Evolutionary conservation across 2,797 vertebrate species (phyloP).

Genomic region (Novumbra hubbsi): DNA sequence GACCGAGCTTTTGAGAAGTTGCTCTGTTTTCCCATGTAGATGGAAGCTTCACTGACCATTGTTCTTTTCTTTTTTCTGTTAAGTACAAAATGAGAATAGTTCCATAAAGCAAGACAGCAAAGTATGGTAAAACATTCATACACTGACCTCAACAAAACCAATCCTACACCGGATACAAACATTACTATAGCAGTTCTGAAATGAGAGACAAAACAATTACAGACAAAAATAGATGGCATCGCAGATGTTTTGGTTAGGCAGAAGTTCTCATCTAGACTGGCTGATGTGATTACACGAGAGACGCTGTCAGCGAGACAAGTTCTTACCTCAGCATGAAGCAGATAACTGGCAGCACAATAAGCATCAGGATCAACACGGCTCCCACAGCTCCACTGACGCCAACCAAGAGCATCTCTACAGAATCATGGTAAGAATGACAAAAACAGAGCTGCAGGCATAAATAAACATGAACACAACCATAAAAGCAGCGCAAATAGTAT

Average conservation of each 20-base stretch:
- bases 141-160: background rate
- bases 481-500: too few relatives aligned
- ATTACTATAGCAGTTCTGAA: too few relatives aligned
- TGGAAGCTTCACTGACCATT: conserved; percentile 62
- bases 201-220: too few relatives aligned
- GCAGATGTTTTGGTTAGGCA: background rate
- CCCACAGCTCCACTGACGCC: conserved; percentile 73
- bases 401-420: conserved; percentile 71
- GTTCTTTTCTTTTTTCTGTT: conserved; percentile 74
- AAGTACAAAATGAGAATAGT: background rate
- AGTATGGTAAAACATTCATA: background rate
- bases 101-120: background rate
- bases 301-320: background rate
- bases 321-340: conserved; percentile 80
- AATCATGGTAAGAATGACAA: conserved; percentile 10
- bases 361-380: conserved; percentile 55
- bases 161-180: too few relatives aligned
- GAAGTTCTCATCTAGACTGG: too few relatives aligned
- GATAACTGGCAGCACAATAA: conserved; percentile 65
- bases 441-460: background rate
- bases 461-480: background rate
- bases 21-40: conserved; percentile 80
- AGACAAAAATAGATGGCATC: too few relatives aligned
- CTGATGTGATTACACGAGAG: too few relatives aligned
- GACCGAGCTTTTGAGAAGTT: conserved; percentile 76